Evolutionary conservation across 2,888 invertebrate species (phyloP).

Genomic region (Dascillus cervinus): DNA sequence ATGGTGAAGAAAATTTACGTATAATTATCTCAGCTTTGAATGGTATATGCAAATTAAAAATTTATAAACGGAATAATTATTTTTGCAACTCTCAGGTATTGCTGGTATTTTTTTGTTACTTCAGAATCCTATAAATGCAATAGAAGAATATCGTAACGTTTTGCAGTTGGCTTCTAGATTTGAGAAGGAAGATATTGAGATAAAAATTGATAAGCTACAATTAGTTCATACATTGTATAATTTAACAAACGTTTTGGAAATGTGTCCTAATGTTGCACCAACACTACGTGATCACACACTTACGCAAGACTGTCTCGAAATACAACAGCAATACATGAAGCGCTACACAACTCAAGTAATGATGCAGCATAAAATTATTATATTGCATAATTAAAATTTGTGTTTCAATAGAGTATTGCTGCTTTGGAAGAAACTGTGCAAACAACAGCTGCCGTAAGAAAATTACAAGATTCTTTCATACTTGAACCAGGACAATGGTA

Average conservation of each 20-base stretch:
- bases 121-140: conserved; percentile 47
- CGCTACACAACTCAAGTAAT: conserved; percentile 33
- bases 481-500: conserved; percentile 39
- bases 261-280: conserved; percentile 34
- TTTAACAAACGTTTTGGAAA: conserved; percentile 47
- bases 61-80: conserved; percentile 1
- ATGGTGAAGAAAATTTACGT: conserved; percentile 58
- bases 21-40: conserved; percentile 57
- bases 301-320: conserved; percentile 42
- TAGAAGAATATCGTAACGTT: conserved; percentile 54
- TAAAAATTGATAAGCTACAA: conserved; percentile 56
- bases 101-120: conserved; percentile 56
- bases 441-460: conserved; percentile 16
- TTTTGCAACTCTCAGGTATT: conserved; percentile 40
- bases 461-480: conserved; percentile 23
- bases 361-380: not conserved
- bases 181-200: conserved; percentile 19
- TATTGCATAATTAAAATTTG: not conserved
- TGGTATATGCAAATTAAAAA: conserved; percentile 38
- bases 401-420: conserved; percentile 3
- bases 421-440: conserved; percentile 19
- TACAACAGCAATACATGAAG: conserved; percentile 53
- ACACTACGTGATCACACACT: conserved; percentile 48
- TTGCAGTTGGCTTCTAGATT: conserved; percentile 43
- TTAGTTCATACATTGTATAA: conserved; percentile 63